Base-by-base conservation (phyloP, 2,797 vertebrate genomes). In the Geotrypetes seraphini region DNA sequence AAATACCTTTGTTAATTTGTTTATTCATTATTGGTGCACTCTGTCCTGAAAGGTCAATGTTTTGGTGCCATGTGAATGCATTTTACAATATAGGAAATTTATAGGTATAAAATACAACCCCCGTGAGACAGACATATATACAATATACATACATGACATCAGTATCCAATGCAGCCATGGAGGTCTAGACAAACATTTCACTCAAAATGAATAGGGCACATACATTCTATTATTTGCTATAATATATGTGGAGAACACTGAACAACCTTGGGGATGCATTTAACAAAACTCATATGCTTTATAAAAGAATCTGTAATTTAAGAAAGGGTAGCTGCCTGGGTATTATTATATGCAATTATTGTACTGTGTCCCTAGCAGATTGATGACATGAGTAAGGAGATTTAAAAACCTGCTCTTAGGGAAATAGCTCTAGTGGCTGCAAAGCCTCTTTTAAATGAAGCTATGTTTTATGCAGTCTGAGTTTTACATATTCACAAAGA, bases 181-280 rank as follows among this genome's bases (percentile, higher is more conserved):
- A 47, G 19, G 4, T 55, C 49, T 32, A 4, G 12, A 31, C 47
- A 51, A 55, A 14, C 30, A 47, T 59, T 57, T 50, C 10, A 39
- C 37, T 43, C 53, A 12, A 54, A 61, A 57, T 36, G 26, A 44
- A 48, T 8, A 5, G 52, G 23, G 27, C 14, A 28, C 4, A 0
- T 16, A 13, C 42, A 46, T 53, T 45, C 20, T 7, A 43, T 16
- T 37, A 16, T 31, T 57, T 56, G 21, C 53, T 53, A 45, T 10
- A 4, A 30, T 28, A 36, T 42, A n/a, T n/a, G n/a, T n/a, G n/a
- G n/a, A n/a, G n/a, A n/a, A n/a, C n/a, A n/a, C n/a, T n/a, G n/a
- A n/a, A n/a, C n/a, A n/a, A n/a, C 41, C 22, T 15, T 11, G 3
- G 30, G 9, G 39, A 3, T 26, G 43, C 36, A 37, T 27, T 24